phyloP scores from a whole-genome alignment of 1,140 invertebrate genomes.

The Pemphigus obesinymphae region DNA sequence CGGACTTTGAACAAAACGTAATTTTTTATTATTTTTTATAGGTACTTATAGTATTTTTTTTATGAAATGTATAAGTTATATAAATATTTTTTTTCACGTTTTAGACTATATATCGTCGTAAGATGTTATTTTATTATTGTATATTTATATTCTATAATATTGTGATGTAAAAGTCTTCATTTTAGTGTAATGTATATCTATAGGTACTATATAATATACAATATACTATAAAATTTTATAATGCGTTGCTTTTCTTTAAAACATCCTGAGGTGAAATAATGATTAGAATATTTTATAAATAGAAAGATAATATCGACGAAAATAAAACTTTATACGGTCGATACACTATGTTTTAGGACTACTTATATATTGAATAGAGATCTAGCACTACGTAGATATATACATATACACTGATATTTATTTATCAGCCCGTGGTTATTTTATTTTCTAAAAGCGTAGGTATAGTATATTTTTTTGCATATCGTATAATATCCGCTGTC shows the following conservation, averaged over 20 bases:
- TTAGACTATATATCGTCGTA: too few relatives aligned
- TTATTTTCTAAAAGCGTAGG: not conserved
- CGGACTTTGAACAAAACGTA: too few relatives aligned
- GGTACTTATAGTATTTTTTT: too few relatives aligned
- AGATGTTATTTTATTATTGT: too few relatives aligned
- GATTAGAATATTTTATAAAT: not conserved
- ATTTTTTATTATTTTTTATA: too few relatives aligned
- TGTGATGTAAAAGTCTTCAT: not conserved
- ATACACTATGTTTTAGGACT: not conserved
- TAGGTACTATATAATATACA: too few relatives aligned
- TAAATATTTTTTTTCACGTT: too few relatives aligned
- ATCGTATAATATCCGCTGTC: not conserved
- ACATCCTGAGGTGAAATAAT: not conserved
- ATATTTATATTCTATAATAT: not conserved
- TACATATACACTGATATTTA: not conserved
- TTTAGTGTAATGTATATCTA: not conserved
- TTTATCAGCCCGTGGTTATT: not conserved
- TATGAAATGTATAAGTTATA: too few relatives aligned
- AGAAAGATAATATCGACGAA: not conserved
- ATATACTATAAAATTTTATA: not conserved
- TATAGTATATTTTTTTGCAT: not conserved
- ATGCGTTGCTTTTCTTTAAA: not conserved
- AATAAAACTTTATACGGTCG: not conserved
- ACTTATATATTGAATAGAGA: not conserved
- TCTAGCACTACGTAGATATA: not conserved